phyloP scores from a whole-genome alignment of 1,140 invertebrate species.

The Lineus longissimus region DNA sequence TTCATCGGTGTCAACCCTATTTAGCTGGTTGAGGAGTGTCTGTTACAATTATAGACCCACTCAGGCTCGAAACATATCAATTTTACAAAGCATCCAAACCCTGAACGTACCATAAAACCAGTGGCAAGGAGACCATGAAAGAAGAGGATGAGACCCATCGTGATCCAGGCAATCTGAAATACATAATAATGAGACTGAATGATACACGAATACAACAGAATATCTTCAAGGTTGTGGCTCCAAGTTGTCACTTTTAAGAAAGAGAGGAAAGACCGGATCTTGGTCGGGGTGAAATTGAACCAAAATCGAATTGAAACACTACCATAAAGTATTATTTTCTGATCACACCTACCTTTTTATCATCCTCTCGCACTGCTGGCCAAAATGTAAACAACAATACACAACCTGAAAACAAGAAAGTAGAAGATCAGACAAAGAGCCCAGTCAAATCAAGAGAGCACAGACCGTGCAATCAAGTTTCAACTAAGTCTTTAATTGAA shows the following conservation, averaged over 20 bases:
- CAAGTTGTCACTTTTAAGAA: no score
- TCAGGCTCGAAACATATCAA: no score
- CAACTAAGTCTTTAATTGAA: no score
- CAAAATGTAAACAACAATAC: constrained; percentile 78
- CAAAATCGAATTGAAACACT: no score
- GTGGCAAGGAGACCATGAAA: constrained; percentile 77
- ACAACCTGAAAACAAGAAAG: constrained; percentile 49
- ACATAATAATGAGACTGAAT: constrained; percentile 11
- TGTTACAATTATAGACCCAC: no score
- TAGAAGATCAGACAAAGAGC: neutral
- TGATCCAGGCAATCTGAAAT: constrained; percentile 61
- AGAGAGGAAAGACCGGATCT: no score
- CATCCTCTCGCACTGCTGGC: constrained; percentile 67
- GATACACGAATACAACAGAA: neutral
- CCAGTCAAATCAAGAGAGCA: neutral
- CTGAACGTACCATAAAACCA: constrained; percentile 72
- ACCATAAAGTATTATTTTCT: no score
- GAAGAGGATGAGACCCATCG: constrained; percentile 66
- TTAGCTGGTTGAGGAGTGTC: no score
- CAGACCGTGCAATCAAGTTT: neutral
- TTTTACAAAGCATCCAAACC: neutral
- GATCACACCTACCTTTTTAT: constrained; percentile 51
- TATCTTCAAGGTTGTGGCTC: no score
- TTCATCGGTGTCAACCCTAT: no score
- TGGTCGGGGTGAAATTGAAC: no score